Evolutionary conservation across 2,113 vertebrate genomes (phyloP).

Genomic region (Xerus inauris): DNA sequence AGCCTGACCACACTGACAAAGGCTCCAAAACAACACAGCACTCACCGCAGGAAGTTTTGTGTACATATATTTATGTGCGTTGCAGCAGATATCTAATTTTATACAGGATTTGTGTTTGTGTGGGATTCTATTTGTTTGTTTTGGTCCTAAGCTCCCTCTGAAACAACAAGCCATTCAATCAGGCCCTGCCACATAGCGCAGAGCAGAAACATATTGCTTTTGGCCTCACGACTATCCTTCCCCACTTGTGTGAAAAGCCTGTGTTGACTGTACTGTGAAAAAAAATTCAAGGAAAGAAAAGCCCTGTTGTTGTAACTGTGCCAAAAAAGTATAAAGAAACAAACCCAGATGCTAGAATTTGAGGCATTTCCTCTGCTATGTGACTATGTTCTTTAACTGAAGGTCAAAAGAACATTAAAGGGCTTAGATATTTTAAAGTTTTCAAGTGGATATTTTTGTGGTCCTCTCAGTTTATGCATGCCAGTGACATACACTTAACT

Average conservation of each 20-base stretch:
- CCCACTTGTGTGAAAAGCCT: slow-evolving; percentile 77
- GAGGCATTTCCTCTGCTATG: slow-evolving; percentile 89
- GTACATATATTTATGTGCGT: background rate
- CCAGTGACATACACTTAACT: slow-evolving; percentile 55
- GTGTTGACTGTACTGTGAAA: slow-evolving; percentile 77
- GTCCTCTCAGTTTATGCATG: slow-evolving; percentile 51
- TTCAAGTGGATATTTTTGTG: slow-evolving; percentile 73
- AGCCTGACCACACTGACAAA: background rate
- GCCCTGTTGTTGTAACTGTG: slow-evolving; percentile 77
- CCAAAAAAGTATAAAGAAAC: slow-evolving; percentile 87
- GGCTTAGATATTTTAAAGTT: slow-evolving; percentile 75
- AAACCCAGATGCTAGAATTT: slow-evolving; percentile 88
- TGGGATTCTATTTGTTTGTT: slow-evolving; percentile 57
- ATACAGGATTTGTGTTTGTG: background rate
- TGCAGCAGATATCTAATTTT: background rate
- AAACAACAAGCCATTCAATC: slow-evolving; percentile 79
- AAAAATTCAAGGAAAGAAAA: slow-evolving; percentile 78
- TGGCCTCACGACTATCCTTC: slow-evolving; percentile 70
- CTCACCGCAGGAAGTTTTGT: background rate
- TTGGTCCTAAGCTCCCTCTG: slow-evolving; percentile 46
- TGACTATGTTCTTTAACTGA: slow-evolving; percentile 82
- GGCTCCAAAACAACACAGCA: background rate
- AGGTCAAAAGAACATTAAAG: slow-evolving; percentile 85
- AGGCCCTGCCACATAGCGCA: slow-evolving; percentile 49
- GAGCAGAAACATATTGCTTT: slow-evolving; percentile 78